Conservation (phyloP, 1,140 invertebrate species). For the Eufriesea mexicana region DNA sequence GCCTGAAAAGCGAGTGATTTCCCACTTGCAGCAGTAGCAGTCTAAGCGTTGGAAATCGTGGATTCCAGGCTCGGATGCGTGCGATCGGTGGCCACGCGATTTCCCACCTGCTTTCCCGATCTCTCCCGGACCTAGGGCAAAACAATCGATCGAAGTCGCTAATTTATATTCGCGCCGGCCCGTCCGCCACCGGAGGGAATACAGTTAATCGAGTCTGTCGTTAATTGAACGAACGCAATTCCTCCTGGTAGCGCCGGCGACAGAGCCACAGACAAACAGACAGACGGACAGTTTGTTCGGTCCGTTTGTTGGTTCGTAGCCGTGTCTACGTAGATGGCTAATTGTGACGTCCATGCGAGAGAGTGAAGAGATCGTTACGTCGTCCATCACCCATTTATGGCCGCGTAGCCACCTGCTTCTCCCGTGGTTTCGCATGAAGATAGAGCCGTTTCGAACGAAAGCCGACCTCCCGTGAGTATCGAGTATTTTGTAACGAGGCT, state of each 20-base stretch:
- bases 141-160: constrained; percentile 37
- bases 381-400: constrained; percentile 75
- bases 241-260: neutral
- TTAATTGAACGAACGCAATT: constrained; percentile 47
- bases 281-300: constrained; percentile 32
- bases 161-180: constrained; percentile 45
- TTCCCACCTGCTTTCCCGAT: neutral
- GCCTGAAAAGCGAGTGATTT: too few relatives aligned
- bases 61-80: neutral
- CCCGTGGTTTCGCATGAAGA: constrained; percentile 69
- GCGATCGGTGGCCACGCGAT: neutral
- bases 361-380: constrained; percentile 73
- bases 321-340: constrained; percentile 53
- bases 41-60: too few relatives aligned
- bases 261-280: neutral
- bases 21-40: too few relatives aligned
- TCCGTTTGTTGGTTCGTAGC: constrained; percentile 32
- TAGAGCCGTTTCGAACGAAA: constrained; percentile 77
- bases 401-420: constrained; percentile 62
- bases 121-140: constrained; percentile 10
- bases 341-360: constrained; percentile 66
- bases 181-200: neutral
- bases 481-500: constrained; percentile 70
- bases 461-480: constrained; percentile 77
- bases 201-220: constrained; percentile 48